These are phyloP conservation scores for Palythoa caribaeorum DNA, from an alignment of 92 coral and sea anemone species.

Conservation along the genomic window DNA sequence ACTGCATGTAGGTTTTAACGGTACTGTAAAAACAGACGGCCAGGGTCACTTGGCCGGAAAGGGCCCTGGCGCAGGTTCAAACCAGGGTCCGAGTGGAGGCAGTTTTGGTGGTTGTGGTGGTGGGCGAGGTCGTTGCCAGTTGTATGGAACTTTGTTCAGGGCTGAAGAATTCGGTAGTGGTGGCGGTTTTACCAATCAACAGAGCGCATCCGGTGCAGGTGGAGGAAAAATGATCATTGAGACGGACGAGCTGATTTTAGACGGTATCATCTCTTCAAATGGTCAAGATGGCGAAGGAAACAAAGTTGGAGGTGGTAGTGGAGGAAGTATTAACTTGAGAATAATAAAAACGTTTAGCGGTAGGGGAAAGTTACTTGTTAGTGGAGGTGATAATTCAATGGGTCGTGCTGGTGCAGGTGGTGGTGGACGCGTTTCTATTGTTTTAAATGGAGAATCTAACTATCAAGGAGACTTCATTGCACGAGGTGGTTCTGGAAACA, in stretches of 20 bases:
- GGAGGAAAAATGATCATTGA: slow-evolving; percentile 69
- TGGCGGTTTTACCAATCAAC: slow-evolving; percentile 56
- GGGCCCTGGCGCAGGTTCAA: slow-evolving; percentile 68
- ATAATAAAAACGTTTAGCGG: slow-evolving; percentile 50
- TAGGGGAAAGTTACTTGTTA: slow-evolving; percentile 56
- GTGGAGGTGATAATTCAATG: slow-evolving; percentile 51
- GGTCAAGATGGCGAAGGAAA: slow-evolving; percentile 52
- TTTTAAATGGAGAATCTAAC: slow-evolving; percentile 24
- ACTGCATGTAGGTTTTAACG: slow-evolving; percentile 65
- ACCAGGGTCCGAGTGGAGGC: slow-evolving; percentile 57
- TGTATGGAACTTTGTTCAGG: slow-evolving; percentile 69
- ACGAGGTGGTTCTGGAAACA: slow-evolving; percentile 61
- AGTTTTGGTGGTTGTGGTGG: slow-evolving; percentile 81
- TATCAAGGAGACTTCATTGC: slow-evolving; percentile 59
- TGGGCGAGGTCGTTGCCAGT: slow-evolving; percentile 47
- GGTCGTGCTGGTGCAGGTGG: slow-evolving; percentile 62
- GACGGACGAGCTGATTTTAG: slow-evolving; percentile 29
- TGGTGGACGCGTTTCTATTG: slow-evolving; percentile 64
- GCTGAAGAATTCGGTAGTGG: slow-evolving; percentile 69
- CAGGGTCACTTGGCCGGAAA: slow-evolving; percentile 48
- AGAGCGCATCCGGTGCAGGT: slow-evolving; percentile 57
- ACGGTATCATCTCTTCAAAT: slow-evolving; percentile 64
- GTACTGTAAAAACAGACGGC: slow-evolving; percentile 57
- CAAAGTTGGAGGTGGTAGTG: slow-evolving; percentile 72
- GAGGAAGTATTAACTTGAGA: slow-evolving; percentile 63